Evolutionary conservation across 2,888 invertebrate species (phyloP).

Genomic region (Hydraecia micacea): DNA sequence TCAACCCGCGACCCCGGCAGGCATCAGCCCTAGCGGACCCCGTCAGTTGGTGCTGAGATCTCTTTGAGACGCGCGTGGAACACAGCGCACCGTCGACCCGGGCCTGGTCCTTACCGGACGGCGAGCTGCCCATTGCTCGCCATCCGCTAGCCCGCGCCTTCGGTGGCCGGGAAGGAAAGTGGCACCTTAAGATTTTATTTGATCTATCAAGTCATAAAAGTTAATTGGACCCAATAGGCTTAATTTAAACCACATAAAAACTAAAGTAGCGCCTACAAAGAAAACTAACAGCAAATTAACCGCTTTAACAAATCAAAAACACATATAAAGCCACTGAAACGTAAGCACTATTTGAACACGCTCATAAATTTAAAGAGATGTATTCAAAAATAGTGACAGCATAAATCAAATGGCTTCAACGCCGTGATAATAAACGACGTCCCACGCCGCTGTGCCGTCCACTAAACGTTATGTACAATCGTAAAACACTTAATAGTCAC

Average conservation of each 20-base stretch:
- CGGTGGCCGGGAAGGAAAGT: too few species aligned
- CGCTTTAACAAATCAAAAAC: slow-evolving; percentile 64
- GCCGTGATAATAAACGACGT: slow-evolving; percentile 69
- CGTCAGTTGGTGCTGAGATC: too few species aligned
- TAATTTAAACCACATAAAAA: slow-evolving; percentile 54
- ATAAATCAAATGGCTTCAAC: slow-evolving; percentile 70
- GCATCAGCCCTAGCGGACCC: too few species aligned
- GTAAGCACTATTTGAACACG: slow-evolving; percentile 57
- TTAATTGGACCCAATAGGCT: slow-evolving; percentile 31
- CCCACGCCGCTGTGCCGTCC: slow-evolving; percentile 67
- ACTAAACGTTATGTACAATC: slow-evolving; percentile 69
- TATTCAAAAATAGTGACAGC: slow-evolving; percentile 68
- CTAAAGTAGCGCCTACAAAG: slow-evolving; percentile 46
- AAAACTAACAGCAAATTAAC: slow-evolving; percentile 59
- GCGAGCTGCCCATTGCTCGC: too few species aligned
- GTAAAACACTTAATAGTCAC: slow-evolving; percentile 75
- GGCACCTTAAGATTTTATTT: neutral
- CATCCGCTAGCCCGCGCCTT: too few species aligned
- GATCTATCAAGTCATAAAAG: slow-evolving; percentile 38
- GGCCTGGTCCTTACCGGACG: too few species aligned
- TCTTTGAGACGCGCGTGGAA: too few species aligned
- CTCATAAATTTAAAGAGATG: slow-evolving; percentile 67
- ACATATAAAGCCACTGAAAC: slow-evolving; percentile 62
- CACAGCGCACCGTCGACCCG: too few species aligned
- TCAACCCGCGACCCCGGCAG: too few species aligned